These are phyloP conservation scores for Leptoteleia sp. DNA, from an alignment of 1,140 invertebrate genomes.

Conservation along the genomic window DNA sequence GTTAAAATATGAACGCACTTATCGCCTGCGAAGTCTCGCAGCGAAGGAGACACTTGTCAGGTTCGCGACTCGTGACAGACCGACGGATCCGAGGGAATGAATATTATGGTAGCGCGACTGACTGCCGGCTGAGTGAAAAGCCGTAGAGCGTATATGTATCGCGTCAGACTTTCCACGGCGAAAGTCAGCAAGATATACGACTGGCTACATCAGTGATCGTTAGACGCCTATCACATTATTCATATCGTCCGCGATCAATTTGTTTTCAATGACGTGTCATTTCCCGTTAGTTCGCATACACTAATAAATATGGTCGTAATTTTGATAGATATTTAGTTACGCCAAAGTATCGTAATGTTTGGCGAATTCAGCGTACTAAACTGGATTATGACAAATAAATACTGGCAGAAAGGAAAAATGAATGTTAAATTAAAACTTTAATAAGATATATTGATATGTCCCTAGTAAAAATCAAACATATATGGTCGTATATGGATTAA, in stretches of 20 bases:
- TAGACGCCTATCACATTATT: conserved; percentile 44
- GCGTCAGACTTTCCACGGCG: conserved; percentile 43
- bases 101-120: conserved; percentile 55
- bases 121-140: conserved; percentile 61
- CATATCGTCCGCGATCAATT: conserved; percentile 28
- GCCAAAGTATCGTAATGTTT: too few species aligned
- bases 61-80: conserved; percentile 53
- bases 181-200: conserved; percentile 55
- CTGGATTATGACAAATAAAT: too few species aligned
- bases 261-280: conserved; percentile 29
- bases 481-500: too few species aligned
- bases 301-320: too few species aligned
- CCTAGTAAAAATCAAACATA: too few species aligned
- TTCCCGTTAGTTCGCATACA: too few species aligned
- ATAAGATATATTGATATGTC: too few species aligned
- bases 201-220: conserved; percentile 46
- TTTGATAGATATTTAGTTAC: too few species aligned
- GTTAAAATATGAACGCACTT: conserved; percentile 63
- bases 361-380: too few species aligned
- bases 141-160: conserved; percentile 55
- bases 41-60: conserved; percentile 61
- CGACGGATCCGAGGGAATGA: conserved; percentile 57
- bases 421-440: too few species aligned
- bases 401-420: too few species aligned
- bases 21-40: conserved; percentile 58